phyloP scores from a whole-genome alignment of 1,140 invertebrate genomes.

The Littorina saxatilis region DNA sequence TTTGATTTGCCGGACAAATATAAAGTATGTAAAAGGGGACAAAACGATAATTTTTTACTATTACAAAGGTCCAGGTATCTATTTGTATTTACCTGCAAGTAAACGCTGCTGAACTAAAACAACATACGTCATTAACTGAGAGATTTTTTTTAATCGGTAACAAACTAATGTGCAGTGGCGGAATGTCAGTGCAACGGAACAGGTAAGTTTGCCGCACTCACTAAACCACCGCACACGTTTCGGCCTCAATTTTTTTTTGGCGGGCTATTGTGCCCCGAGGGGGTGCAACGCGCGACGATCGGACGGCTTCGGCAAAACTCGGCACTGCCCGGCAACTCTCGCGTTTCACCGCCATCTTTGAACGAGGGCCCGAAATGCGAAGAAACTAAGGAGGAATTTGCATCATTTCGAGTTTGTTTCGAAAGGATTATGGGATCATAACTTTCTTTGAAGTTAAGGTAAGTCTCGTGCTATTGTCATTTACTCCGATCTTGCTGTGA shows the following conservation, averaged over 20 bases:
- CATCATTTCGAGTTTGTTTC: constrained; percentile 44
- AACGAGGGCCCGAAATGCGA: constrained; percentile 40
- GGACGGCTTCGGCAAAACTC: constrained; percentile 38
- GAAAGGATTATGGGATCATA: constrained; percentile 44
- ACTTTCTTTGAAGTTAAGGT: constrained; percentile 40
- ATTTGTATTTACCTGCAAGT: too few species aligned
- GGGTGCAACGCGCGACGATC: constrained; percentile 35
- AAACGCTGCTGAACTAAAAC: too few species aligned
- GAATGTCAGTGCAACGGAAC: too few species aligned
- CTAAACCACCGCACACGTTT: constrained; percentile 1
- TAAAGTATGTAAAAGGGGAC: too few species aligned
- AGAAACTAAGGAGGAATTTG: constrained; percentile 26
- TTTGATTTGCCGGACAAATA: too few species aligned
- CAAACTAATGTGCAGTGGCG: too few species aligned
- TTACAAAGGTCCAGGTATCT: too few species aligned
- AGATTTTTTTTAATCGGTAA: too few species aligned
- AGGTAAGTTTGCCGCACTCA: too few species aligned
- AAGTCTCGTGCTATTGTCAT: constrained; percentile 26
- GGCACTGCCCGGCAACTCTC: constrained; percentile 37
- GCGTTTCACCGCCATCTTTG: constrained; percentile 51
- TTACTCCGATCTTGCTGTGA: constrained; percentile 8
- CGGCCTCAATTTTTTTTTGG: constrained; percentile 9
- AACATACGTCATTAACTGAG: too few species aligned
- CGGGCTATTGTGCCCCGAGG: constrained; percentile 17
- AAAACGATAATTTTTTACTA: too few species aligned